These are phyloP conservation scores for Alectura lathami DNA, from an alignment of 2,113 vertebrate species.

Conservation along the genomic window DNA sequence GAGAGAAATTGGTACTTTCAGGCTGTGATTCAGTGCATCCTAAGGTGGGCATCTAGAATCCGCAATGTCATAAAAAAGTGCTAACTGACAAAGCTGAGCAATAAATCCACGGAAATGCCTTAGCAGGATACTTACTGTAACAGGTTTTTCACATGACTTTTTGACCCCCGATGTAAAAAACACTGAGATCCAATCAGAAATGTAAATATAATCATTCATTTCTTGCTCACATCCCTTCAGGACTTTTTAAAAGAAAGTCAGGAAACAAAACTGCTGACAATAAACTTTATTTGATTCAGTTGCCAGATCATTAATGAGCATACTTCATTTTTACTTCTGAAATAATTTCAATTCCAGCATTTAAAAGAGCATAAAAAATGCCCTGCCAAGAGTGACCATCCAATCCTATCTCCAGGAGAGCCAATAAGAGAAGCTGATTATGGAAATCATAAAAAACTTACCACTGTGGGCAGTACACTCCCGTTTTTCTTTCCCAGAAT, in stretches of 20 bases:
- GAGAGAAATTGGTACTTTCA: neutral
- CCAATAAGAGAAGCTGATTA: neutral
- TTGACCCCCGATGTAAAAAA: neutral
- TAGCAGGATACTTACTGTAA: neutral
- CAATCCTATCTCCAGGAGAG: neutral
- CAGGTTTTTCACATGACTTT: neutral
- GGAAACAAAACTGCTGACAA: neutral
- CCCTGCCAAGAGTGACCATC: accelerated
- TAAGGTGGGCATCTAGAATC: neutral
- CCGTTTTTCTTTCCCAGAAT: neutral
- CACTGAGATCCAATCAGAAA: neutral
- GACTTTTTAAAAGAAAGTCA: neutral
- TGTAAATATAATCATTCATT: neutral
- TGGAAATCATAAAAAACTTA: neutral
- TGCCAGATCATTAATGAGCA: neutral
- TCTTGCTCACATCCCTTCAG: neutral
- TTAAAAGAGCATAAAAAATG: neutral
- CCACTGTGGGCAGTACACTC: neutral
- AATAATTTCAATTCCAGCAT: neutral
- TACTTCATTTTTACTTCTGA: neutral
- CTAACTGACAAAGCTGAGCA: neutral
- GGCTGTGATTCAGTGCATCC: neutral
- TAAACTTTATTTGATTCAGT: neutral
- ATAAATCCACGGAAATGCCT: neutral
- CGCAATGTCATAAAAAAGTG: neutral